A percentile compares a stretch with the other conserved stretches of the same genome.
phyloP scores from a whole-genome alignment of 2,888 invertebrate species.

The Ernsta delagoae region DNA sequence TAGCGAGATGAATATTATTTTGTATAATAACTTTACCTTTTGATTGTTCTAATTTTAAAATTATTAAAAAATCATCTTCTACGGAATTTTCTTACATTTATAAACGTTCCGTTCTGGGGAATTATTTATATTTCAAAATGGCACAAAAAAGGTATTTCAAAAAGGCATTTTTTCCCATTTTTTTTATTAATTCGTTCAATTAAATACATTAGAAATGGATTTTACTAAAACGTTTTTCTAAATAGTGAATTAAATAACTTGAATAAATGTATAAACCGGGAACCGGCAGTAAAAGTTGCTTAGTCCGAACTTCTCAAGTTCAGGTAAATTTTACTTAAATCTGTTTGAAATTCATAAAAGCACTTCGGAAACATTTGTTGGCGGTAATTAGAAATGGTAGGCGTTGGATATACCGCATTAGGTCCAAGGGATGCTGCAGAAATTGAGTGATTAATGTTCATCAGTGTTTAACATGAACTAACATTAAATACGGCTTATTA shows the following conservation, averaged over 20 bases:
- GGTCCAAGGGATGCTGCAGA: background rate
- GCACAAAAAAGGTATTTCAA: too few relatives aligned
- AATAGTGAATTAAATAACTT: background rate
- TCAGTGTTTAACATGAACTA: background rate
- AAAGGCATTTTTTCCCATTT: too few relatives aligned
- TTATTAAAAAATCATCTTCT: background rate
- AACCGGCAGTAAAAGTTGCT: constrained; percentile 11
- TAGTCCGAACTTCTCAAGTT: constrained; percentile 27
- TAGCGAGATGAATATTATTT: background rate
- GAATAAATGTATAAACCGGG: too few relatives aligned
- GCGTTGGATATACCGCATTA: constrained; percentile 1
- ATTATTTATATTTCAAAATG: background rate
- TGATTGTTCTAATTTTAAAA: constrained; percentile 1
- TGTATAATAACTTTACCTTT: constrained; percentile 1
- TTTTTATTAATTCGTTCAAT: background rate
- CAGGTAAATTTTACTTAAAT: constrained; percentile 30
- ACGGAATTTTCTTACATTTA: background rate
- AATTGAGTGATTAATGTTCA: background rate
- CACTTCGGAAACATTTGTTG: constrained; percentile 15
- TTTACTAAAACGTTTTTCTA: background rate
- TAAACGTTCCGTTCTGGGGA: background rate
- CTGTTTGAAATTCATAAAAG: constrained; percentile 46
- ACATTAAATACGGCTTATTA: too few relatives aligned
- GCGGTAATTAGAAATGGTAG: constrained; percentile 4
- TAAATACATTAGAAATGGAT: background rate